Evolutionary conservation across 1,140 invertebrate genomes (phyloP), one percentile per base, ranked within the genome.

Genomic region (Dreissena rostriformis): DNA sequence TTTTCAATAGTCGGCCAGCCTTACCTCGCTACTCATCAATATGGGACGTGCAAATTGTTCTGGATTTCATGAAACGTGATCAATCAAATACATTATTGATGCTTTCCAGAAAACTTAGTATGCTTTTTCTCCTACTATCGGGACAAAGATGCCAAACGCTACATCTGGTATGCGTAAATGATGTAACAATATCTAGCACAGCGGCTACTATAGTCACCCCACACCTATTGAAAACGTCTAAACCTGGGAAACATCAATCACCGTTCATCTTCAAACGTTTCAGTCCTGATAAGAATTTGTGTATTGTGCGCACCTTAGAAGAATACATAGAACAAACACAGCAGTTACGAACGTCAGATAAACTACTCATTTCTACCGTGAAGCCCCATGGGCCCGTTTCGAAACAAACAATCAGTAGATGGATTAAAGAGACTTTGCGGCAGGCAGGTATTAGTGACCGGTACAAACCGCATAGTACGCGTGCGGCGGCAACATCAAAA

Each of bases 131-230:
- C 8, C 53, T 72, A 72, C 24, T 72, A 51, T 51, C 28, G 29
- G 70, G 29, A 72, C 70, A 72, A 51, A 72, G 70, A 22, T 72
- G 70, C 49, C 70, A 72, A 22, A 72, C 70, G 8, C n/a, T 72
- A 51, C 70, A 49, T 72, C 14, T 72, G 28, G 53, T 72, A 24
- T 51, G 53, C 6, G 7, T 72, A 12, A 49, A 12, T 17, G 70
- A 72, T n/a, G 15, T 72, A 52, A 49, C 24, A 7, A 2, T 72
- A 2, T 14, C 2, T 8, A 6, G 8, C 24, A n/a, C 12, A 5
- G 29, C 49, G 53, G 22, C 53, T 39, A 52, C 53, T 10, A 22
- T 72, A 10, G 24, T 10, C 15, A 22, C 49, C 15, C 24, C 29
- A 49, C 11, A 52, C 51, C 12, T 72, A 12, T 51, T 72, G 15